Percentiles rank a stretch among this genome's conserved stretches.
Evolutionary conservation across 2,113 vertebrate genomes (phyloP).

Genomic region (Lasiurus cinereus): DNA sequence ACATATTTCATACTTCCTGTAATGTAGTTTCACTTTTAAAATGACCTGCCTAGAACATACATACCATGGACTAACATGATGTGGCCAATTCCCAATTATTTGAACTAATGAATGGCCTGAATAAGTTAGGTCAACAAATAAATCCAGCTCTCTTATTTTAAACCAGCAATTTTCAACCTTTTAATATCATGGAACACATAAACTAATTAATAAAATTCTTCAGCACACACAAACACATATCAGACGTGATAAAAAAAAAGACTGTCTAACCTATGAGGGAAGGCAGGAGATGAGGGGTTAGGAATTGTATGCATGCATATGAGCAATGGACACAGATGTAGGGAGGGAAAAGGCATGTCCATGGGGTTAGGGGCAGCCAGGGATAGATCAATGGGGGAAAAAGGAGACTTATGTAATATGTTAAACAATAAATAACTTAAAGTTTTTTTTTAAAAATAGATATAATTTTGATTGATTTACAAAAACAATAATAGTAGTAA

Average conservation of each 20-base stretch:
- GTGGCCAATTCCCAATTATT: background rate
- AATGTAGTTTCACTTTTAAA: conserved; percentile 33
- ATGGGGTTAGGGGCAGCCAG: too few species aligned
- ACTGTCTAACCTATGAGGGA: too few species aligned
- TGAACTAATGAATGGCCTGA: background rate
- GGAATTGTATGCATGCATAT: too few species aligned
- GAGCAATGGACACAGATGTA: too few species aligned
- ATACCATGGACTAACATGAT: background rate
- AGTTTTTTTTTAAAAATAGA: too few species aligned
- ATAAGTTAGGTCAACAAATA: conserved; percentile 31
- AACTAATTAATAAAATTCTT: background rate
- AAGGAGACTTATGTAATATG: too few species aligned
- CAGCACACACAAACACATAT: too few species aligned
- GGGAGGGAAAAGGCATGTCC: too few species aligned
- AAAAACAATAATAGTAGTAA: background rate
- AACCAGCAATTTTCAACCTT: background rate
- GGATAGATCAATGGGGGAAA: too few species aligned
- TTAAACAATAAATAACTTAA: too few species aligned
- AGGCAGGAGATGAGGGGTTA: too few species aligned
- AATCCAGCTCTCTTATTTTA: background rate
- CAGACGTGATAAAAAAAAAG: background rate
- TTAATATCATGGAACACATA: background rate
- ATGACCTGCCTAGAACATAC: background rate
- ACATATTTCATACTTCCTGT: background rate
- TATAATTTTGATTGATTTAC: background rate